Percentiles rank a stretch among this genome's conserved stretches.
Evolutionary conservation across 2,888 invertebrate species (phyloP).

Genomic region (Melieria omissa): DNA sequence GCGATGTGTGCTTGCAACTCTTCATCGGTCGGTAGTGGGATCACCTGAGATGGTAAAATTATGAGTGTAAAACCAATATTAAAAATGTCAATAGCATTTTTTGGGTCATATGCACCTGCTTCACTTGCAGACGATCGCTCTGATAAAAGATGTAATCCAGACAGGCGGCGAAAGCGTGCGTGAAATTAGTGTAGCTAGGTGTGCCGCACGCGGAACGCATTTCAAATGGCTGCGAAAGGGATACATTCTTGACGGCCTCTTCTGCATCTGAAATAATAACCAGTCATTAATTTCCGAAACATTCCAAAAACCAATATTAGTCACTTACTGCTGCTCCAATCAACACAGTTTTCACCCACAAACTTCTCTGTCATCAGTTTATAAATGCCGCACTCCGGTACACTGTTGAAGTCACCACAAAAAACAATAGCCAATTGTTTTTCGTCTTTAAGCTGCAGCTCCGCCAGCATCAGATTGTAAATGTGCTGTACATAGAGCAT

Average conservation of each 20-base stretch:
- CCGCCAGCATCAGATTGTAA: constrained; percentile 57
- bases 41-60: constrained; percentile 69
- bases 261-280: constrained; percentile 70
- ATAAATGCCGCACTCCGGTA: constrained; percentile 84
- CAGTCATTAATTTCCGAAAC: not conserved
- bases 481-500: constrained; percentile 77
- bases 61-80: constrained; percentile 9
- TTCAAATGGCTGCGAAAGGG: constrained; percentile 73
- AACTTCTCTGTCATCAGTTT: constrained; percentile 78
- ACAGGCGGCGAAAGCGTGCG: constrained; percentile 83
- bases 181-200: constrained; percentile 87
- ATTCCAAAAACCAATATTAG: not conserved
- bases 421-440: constrained; percentile 76
- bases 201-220: constrained; percentile 86
- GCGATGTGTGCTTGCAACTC: constrained; percentile 80
- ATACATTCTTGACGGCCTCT: constrained; percentile 74
- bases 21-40: constrained; percentile 84
- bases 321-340: constrained; percentile 83
- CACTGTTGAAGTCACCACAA: constrained; percentile 94
- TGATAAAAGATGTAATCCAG: constrained; percentile 94
- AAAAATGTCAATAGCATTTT: not conserved
- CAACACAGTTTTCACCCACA: constrained; percentile 74
- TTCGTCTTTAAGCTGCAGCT: constrained; percentile 51
- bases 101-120: constrained; percentile 68
- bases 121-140: constrained; percentile 71